Base-by-base conservation (phyloP, 2,888 invertebrate species). In the Trichogramma evanescens region DNA sequence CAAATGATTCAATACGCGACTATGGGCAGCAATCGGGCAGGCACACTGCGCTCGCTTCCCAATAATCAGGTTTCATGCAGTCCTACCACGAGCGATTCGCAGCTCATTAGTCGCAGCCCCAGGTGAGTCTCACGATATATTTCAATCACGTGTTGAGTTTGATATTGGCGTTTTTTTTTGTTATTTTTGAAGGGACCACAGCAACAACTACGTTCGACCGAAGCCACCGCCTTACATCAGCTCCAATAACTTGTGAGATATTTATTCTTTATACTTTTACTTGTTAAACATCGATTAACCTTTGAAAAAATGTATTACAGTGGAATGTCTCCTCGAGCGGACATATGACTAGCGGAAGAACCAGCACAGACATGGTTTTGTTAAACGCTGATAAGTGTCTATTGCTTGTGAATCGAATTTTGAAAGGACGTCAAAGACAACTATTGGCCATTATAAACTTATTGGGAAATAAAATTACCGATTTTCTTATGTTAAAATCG, bases 1-100 rank as follows among this genome's bases (percentile, higher is more conserved):
- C 85, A 85, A 77, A 83, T 85, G 81, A 84, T 84, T 4, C 85
- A 86, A 70, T 85, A 84, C 69, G 82, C 84, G 10, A 81, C 82
- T 9, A 82, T 82, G 9, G 48, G 59, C 5, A 80, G 82, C 61
- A 84, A 83, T 6, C 81, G 83, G 38, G 26, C 26, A 26, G 83
- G 84, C 54, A 84, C 84, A 6, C 72, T 86, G 9, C 81, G 84
- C 64, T 84, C 84, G 57, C 74, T 86, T 7, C 83, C 85, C 50
- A 80, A 71, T 71, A 39, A 53, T 26, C 83, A 57, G 76, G 80
- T 72, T 65, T 66, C 74, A 43, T 62, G 48, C 46, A 65, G 65
- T 49, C 65, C 63, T 1, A 74, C 73, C 50, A 72, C 74, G 6
- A 72, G 64, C 57, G 72, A 75, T 56, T 74, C 74, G 42, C 66